Conservation (phyloP, 2,888 invertebrate genomes). For the Diplazon laetatorius region DNA sequence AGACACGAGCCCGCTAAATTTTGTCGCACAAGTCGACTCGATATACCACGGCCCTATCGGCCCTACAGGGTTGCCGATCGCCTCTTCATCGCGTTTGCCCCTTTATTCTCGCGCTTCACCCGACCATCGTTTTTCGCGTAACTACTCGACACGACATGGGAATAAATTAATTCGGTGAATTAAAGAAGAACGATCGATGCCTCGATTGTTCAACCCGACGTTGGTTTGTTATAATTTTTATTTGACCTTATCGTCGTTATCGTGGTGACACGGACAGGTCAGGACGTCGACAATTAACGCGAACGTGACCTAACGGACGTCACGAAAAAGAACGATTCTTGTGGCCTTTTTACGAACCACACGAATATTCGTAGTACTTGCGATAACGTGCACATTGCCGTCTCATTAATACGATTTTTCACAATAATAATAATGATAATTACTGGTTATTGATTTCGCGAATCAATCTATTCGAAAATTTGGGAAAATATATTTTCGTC, state of each 20-base stretch:
- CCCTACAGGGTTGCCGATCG: constrained; percentile 39
- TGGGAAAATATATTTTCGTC: constrained; percentile 12
- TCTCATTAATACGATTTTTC: constrained; percentile 40
- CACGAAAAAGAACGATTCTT: background rate
- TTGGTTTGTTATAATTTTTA: constrained; percentile 22
- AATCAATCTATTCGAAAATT: constrained; percentile 20
- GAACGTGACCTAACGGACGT: constrained; percentile 18
- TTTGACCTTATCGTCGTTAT: constrained; percentile 19
- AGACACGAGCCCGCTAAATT: constrained; percentile 57
- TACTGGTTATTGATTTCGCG: too few species aligned
- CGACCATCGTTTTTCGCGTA: constrained; percentile 30
- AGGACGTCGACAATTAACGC: constrained; percentile 29
- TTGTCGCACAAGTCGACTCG: constrained; percentile 44
- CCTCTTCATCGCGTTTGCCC: constrained; percentile 47
- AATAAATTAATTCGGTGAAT: constrained; percentile 55
- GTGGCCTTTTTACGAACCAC: background rate
- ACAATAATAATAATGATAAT: constrained; percentile 8
- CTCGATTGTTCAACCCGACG: constrained; percentile 3
- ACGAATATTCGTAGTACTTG: constrained; percentile 11
- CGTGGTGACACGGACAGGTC: background rate
- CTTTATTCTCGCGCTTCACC: constrained; percentile 16
- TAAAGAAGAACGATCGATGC: constrained; percentile 44
- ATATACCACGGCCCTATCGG: constrained; percentile 41
- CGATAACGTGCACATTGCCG: constrained; percentile 62
- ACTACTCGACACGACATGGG: constrained; percentile 49